A percentile compares a stretch with the other conserved stretches of the same genome.
phyloP scores from a whole-genome alignment of 2,113 vertebrate species.

The Axis porcinus region DNA sequence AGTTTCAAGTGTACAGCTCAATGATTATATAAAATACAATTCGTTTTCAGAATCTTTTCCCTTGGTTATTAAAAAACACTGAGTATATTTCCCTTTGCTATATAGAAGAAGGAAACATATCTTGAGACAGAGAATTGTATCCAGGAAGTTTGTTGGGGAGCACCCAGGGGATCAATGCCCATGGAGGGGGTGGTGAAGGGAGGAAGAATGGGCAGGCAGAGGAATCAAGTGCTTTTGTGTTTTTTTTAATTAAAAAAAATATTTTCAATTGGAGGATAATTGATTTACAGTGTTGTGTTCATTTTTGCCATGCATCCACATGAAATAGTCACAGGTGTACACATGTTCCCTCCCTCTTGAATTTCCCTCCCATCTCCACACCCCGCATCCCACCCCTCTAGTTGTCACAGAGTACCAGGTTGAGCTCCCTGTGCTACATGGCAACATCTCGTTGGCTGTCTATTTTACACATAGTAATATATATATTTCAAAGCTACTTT shows the following conservation, averaged over 20 bases:
- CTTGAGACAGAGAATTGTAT: not conserved
- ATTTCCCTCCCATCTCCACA: not conserved
- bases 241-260: not conserved
- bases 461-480: not conserved
- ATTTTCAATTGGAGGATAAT: not conserved
- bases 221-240: not conserved
- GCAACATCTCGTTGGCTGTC: not conserved
- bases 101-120: not conserved
- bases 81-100: not conserved
- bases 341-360: not conserved
- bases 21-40: not conserved
- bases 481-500: not conserved
- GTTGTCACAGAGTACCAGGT: not conserved
- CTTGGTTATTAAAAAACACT: not conserved
- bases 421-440: not conserved
- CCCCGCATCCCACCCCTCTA: not conserved
- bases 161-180: not conserved
- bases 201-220: not conserved
- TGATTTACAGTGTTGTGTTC: not conserved
- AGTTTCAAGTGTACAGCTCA: not conserved
- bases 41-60: not conserved
- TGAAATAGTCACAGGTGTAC: not conserved
- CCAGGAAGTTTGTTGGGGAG: not conserved
- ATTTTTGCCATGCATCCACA: not conserved
- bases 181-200: not conserved